Base-by-base conservation (phyloP, 1,140 invertebrate species). In the Bombus picipes region DNA sequence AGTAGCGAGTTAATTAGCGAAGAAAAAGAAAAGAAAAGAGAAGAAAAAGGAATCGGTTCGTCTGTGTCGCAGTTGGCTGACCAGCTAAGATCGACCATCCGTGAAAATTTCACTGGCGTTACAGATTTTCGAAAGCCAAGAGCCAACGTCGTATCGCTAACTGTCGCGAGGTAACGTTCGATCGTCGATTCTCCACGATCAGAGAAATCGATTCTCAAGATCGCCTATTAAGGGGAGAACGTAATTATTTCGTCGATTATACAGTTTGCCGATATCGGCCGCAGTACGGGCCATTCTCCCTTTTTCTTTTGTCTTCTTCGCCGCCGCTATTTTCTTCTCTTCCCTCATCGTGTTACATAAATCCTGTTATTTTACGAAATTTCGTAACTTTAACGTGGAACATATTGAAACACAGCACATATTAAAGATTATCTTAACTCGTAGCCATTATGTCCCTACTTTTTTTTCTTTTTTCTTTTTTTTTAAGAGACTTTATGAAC, bases 101-200 rank as follows among this genome's bases (percentile, higher is more conserved):
- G 66, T 91, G 83, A 88, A 90, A 88, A 90, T 91, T 91, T 91
- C 89, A 90, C 89, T 79, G 59, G 28, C 65, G 84, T 89, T 89
- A 41, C 84, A 82, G 88, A 87, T 89, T 89, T 89, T 89, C 86
- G 87, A 87, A 88, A 88, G 75, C 75, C 82, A 53, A 72, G 76
- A 79, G n/a, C 2, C 66, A 62, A 62, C n/a, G 34, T 4, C 25
- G 66, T 72, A 77, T 66, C 41, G 59, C 57, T 81, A 57, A 9
- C 77, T 79, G 82, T 72, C 74, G 74, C 73, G 74, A 76, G 71
- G 70, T 3, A 81, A 66, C 76, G 66, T 81, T 80, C 74, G 68
- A 89, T 89, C 86, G 68, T n/a, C 62, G 84, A 83, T 86, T 71
- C 87, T 37, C 70, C 39, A 34, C 83, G 75, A 73, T 37, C 65